Conservation (phyloP, 2,797 vertebrate species). For the Avahi laniger region DNA sequence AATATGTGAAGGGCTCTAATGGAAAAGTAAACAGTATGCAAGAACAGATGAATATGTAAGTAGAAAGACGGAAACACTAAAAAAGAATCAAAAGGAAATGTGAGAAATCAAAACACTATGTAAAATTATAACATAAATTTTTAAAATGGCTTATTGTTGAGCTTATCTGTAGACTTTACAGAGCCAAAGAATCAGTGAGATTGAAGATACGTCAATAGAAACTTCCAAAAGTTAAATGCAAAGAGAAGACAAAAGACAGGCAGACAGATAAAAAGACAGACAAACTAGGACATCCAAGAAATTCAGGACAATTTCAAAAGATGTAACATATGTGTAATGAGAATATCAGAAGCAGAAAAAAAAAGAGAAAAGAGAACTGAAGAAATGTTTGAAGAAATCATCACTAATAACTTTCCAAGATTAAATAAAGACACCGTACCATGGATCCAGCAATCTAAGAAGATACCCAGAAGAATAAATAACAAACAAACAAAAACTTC, state of each 20-base stretch:
- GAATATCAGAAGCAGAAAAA: neutral
- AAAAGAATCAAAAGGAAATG: neutral
- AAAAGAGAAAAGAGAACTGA: neutral
- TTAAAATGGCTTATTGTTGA: neutral
- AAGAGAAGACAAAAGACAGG: neutral
- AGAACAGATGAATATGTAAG: neutral
- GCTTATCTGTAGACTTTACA: neutral
- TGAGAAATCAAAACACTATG: neutral
- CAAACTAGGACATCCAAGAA: neutral
- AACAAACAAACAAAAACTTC: neutral
- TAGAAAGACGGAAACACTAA: neutral
- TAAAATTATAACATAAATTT: neutral
- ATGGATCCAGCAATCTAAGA: neutral
- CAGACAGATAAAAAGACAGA: neutral
- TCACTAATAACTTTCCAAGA: neutral
- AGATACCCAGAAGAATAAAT: neutral
- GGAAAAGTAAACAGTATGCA: neutral
- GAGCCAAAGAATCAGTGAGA: neutral
- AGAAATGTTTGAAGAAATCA: neutral
- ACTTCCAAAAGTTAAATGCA: neutral
- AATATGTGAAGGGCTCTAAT: neutral
- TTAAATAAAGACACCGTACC: neutral
- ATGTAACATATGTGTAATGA: neutral
- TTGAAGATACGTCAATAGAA: neutral
- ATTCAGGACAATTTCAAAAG: neutral